A percentile compares a stretch with the other conserved stretches of the same genome.
Evolutionary conservation across 2,797 vertebrate species (phyloP).

Genomic region (Apogon talboti): DNA sequence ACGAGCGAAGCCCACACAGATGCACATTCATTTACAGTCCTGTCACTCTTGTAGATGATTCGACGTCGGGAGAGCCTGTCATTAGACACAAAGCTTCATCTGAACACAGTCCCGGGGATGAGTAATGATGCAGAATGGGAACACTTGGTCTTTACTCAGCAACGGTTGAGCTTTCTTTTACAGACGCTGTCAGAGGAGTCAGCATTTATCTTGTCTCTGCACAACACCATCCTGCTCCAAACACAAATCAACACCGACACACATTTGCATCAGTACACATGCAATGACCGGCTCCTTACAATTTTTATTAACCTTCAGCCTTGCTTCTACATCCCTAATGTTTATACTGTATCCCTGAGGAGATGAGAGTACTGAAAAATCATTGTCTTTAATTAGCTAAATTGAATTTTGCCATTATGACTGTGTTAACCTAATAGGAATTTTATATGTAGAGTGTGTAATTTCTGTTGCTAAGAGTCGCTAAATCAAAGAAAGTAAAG

Average conservation of each 20-base stretch:
- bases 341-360: too few relatives aligned
- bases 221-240: slow-evolving; percentile 43
- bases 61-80: slow-evolving; percentile 48
- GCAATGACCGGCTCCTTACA: too few relatives aligned
- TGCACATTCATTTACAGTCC: slow-evolving; percentile 38
- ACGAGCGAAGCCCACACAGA: slow-evolving; percentile 6
- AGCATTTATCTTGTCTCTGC: slow-evolving; percentile 62
- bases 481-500: too few relatives aligned
- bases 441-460: too few relatives aligned
- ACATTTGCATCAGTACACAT: slow-evolving; percentile 10
- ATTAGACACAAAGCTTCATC: slow-evolving; percentile 61
- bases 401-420: too few relatives aligned
- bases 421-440: too few relatives aligned
- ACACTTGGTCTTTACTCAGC: slow-evolving; percentile 24
- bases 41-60: slow-evolving; percentile 31
- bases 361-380: too few relatives aligned
- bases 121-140: slow-evolving; percentile 59
- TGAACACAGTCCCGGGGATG: slow-evolving; percentile 41
- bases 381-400: too few relatives aligned
- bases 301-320: too few relatives aligned
- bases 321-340: too few relatives aligned
- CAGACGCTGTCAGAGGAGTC: slow-evolving; percentile 47
- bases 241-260: slow-evolving; percentile 38
- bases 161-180: slow-evolving; percentile 31
- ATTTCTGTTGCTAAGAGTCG: too few relatives aligned